These are phyloP conservation scores for Stenolophus ochropezus DNA, from an alignment of 2,888 invertebrate species.

Conservation along the genomic window DNA sequence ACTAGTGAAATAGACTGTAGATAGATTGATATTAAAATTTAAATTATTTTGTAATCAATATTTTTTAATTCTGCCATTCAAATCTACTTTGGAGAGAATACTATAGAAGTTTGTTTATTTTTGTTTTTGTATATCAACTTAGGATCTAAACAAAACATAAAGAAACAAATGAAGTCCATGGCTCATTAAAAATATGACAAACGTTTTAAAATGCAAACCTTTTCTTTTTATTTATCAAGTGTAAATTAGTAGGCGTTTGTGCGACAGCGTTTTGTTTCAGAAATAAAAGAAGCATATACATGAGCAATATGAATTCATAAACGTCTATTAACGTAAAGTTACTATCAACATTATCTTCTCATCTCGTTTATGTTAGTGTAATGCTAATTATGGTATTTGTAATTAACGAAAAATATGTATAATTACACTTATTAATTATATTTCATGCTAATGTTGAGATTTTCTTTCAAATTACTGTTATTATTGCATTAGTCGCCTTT, in stretches of 20 bases:
- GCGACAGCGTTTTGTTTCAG: neutral
- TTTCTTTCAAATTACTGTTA: conserved; percentile 8
- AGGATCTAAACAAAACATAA: too few species aligned
- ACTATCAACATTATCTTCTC: conserved; percentile 13
- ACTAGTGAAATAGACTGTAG: too few species aligned
- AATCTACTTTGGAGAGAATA: too few species aligned
- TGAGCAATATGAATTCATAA: conserved; percentile 27
- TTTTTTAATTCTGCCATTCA: too few species aligned
- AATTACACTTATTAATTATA: conserved; percentile 26
- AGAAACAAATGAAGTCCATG: too few species aligned
- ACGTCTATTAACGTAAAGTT: neutral
- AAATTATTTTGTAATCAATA: too few species aligned
- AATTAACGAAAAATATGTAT: conserved; percentile 36
- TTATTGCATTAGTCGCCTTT: neutral
- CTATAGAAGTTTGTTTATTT: too few species aligned
- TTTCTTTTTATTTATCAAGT: neutral
- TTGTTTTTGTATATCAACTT: too few species aligned
- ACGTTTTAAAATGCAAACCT: too few species aligned
- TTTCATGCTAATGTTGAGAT: conserved; percentile 15
- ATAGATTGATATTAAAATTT: too few species aligned
- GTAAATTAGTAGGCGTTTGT: neutral
- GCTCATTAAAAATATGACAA: too few species aligned
- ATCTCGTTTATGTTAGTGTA: neutral
- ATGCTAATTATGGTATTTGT: conserved; percentile 10
- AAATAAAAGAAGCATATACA: conserved; percentile 1